Percentiles rank a stretch among this genome's conserved stretches.
phyloP scores from a whole-genome alignment of 2,113 vertebrate genomes.

The Phodopus roborovskii region DNA sequence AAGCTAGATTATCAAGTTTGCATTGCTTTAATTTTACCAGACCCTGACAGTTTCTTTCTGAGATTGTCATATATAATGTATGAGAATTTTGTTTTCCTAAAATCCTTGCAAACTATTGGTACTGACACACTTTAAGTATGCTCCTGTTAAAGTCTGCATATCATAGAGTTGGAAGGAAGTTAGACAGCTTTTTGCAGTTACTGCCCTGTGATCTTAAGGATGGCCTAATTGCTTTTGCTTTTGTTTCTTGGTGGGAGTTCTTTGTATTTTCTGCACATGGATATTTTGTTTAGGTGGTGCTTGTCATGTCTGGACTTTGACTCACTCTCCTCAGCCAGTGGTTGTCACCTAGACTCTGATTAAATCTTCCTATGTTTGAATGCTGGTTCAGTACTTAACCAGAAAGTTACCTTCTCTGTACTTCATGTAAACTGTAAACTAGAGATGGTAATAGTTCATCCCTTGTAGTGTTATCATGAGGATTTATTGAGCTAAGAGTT shows the following conservation, averaged over 20 bases:
- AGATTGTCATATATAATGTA: not conserved
- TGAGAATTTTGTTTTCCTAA: not conserved
- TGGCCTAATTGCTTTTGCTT: not conserved
- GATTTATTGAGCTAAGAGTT: slow-evolving; percentile 18
- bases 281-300: not conserved
- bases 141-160: slow-evolving; percentile 6
- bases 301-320: slow-evolving; percentile 6
- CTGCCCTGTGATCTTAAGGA: not conserved
- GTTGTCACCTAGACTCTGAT: not conserved
- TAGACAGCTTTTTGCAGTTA: not conserved
- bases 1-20: slow-evolving; percentile 11
- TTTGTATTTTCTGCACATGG: not conserved
- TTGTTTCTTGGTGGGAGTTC: not conserved
- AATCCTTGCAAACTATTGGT: slow-evolving; percentile 23
- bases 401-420: slow-evolving; percentile 6
- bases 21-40: slow-evolving; percentile 46
- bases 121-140: slow-evolving; percentile 13
- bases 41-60: not conserved
- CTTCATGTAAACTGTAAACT: slow-evolving; percentile 6
- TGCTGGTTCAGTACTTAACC: slow-evolving; percentile 27
- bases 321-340: not conserved
- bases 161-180: not conserved
- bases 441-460: slow-evolving; percentile 6
- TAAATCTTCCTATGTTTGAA: not conserved
- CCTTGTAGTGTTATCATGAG: not conserved